phyloP scores from a whole-genome alignment of 2,888 invertebrate species.

The Nematopogon swammerdamellus region DNA sequence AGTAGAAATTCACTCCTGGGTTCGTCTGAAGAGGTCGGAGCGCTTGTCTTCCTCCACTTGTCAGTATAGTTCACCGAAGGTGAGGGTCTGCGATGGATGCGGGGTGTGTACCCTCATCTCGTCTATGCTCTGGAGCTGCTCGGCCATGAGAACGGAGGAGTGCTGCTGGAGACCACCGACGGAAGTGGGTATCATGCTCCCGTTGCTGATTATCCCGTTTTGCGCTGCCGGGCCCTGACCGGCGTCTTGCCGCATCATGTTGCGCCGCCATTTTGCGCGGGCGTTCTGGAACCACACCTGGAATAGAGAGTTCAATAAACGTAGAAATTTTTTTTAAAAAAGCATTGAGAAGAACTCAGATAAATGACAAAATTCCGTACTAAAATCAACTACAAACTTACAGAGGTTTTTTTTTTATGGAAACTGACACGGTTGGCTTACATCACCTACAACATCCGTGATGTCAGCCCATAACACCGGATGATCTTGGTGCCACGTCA shows the following conservation, averaged over 20 bases:
- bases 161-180: constrained; percentile 19
- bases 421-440: too few species aligned
- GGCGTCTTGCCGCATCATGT: constrained; percentile 81
- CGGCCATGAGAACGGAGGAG: constrained; percentile 25
- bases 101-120: constrained; percentile 39
- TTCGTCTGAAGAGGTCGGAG: background rate
- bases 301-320: constrained; percentile 12
- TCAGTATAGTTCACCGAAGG: constrained; percentile 41
- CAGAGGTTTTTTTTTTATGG: too few species aligned
- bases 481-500: too few species aligned
- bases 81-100: constrained; percentile 27
- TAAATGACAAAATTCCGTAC: background rate
- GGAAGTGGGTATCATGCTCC: constrained; percentile 21
- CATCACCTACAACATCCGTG: too few species aligned
- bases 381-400: constrained; percentile 4
- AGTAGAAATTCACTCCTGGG: too few species aligned
- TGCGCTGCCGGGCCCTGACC: constrained; percentile 18
- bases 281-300: constrained; percentile 99
- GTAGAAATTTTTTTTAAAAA: constrained; percentile 1
- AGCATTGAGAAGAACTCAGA: background rate
- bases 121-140: constrained; percentile 30
- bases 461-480: too few species aligned
- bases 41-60: constrained; percentile 11
- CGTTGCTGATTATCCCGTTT: constrained; percentile 23
- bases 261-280: constrained; percentile 95